Base-by-base conservation (phyloP, 2,888 invertebrate genomes). In the Ormyrus rosae region DNA sequence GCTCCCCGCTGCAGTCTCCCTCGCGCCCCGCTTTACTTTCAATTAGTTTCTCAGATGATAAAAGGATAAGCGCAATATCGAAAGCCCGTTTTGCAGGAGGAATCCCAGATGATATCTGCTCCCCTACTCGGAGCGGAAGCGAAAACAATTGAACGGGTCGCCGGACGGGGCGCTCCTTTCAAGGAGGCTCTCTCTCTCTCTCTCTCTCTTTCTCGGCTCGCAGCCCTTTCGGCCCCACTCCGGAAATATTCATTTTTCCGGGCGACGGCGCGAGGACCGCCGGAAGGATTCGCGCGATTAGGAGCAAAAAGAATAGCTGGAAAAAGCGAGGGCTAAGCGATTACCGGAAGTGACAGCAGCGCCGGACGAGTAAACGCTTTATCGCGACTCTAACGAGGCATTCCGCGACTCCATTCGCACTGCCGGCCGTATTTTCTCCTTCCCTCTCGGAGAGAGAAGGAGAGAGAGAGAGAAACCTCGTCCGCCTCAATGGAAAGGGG, bases 371-470 rank as follows among this genome's bases (percentile, higher is more conserved):
- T 87, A 87, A 88, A 87, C 87, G 87, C 86, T 89, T 90, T 89
- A 90, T 89, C 88, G 89, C 87, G 83, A 72, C 83, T 85, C 88
- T 89, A 90, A 90, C 89, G 89, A 90, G 89, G 86, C 87, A 86
- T 84, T 85, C 84, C 85, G 84, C 84, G 83, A 63, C 56, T 64
- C 67, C 8, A 8, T 45, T 6, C 51, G 13, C 13, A 48, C 58
- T 13, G 34, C 34, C 34, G 34, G 63, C 51, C 63, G 45, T 61
- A 13, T 53, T 77, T 55, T 51, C 56, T 64, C 73, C 5, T 11
- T 11, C 50, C 0, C 48, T 45, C 64, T 34, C 61, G 53, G 48
- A 2, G 34, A 4, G 34, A 34, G 34, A 34, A 34, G 34, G 34
- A 34, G 34, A 34, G 19, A 34, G 51, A 2, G 51, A 48, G 6